These are phyloP conservation scores for Crossaster papposus DNA, from an alignment of 53 echinoderm and acorn worm species.

Conservation along the genomic window DNA sequence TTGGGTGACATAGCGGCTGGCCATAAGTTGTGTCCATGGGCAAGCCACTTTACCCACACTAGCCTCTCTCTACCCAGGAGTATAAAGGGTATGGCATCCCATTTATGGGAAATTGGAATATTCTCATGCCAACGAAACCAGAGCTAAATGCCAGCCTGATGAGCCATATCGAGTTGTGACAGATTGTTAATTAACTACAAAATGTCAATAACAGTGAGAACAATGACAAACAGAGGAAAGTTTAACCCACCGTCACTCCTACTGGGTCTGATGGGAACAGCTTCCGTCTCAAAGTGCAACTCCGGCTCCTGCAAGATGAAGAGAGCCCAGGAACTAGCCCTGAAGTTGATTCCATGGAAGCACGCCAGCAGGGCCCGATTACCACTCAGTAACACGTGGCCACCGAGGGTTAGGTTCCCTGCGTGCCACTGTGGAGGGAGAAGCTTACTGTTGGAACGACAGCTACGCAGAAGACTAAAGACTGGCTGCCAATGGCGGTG, in stretches of 20 bases:
- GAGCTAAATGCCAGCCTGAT: no score
- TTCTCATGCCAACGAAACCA: no score
- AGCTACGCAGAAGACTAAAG: slow-evolving; percentile 70
- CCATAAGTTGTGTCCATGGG: no score
- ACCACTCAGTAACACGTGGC: slow-evolving; percentile 83
- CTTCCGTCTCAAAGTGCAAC: slow-evolving; percentile 95
- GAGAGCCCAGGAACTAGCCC: slow-evolving; percentile 95
- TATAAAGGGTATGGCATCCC: no score
- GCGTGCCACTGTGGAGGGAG: slow-evolving; percentile 56
- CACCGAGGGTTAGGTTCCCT: slow-evolving; percentile 77
- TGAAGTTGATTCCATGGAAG: slow-evolving; percentile 98
- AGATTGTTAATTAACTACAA: no score
- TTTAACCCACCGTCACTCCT: slow-evolving; percentile 19
- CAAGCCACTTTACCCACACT: no score
- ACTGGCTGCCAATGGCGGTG: slow-evolving; percentile 89
- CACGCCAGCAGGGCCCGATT: slow-evolving; percentile 87
- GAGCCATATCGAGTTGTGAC: no score
- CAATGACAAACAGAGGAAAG: neutral
- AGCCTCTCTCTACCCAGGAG: no score
- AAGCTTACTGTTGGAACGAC: slow-evolving; percentile 63
- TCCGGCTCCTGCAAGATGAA: slow-evolving; percentile 93
- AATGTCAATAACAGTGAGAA: neutral
- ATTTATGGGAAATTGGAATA: no score
- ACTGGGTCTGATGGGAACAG: slow-evolving; percentile 71
- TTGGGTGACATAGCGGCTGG: no score